Evolutionary conservation across 2,113 vertebrate species (phyloP).

Genomic region (Petrocephalus microphthalmus): DNA sequence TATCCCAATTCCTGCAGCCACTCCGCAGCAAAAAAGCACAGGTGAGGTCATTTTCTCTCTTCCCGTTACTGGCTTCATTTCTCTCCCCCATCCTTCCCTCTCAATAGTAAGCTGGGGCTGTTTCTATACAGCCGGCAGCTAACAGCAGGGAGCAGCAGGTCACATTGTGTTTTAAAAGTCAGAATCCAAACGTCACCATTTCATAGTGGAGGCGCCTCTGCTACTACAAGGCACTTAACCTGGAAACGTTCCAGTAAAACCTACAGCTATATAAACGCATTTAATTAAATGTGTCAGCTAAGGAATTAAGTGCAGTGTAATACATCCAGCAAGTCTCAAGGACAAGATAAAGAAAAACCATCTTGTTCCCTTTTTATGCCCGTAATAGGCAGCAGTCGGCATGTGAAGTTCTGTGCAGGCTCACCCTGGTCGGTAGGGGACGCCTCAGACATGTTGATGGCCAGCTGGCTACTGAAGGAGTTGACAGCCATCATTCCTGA

Average conservation of each 20-base stretch:
- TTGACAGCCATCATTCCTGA: slow-evolving; percentile 80
- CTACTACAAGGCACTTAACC: neutral
- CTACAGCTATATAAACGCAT: neutral
- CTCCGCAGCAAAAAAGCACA: neutral
- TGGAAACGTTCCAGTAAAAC: neutral
- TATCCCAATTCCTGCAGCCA: neutral
- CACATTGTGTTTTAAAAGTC: neutral
- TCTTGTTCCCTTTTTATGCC: neutral
- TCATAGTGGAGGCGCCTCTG: neutral
- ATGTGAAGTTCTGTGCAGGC: slow-evolving; percentile 11
- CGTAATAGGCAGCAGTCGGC: neutral
- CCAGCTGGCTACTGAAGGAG: slow-evolving; percentile 86
- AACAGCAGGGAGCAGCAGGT: neutral
- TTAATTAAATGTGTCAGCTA: neutral
- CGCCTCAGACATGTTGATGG: slow-evolving; percentile 78
- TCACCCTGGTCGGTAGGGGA: slow-evolving; percentile 83
- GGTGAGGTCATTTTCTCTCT: neutral
- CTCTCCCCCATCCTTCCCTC: neutral
- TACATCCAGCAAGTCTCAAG: neutral
- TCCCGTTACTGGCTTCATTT: neutral
- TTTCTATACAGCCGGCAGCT: neutral
- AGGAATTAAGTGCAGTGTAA: neutral
- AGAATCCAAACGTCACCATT: neutral
- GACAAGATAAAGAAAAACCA: neutral
- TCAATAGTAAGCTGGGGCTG: neutral